Evolutionary conservation across 2,888 invertebrate species (phyloP).

Genomic region (Conistra vaccinii): DNA sequence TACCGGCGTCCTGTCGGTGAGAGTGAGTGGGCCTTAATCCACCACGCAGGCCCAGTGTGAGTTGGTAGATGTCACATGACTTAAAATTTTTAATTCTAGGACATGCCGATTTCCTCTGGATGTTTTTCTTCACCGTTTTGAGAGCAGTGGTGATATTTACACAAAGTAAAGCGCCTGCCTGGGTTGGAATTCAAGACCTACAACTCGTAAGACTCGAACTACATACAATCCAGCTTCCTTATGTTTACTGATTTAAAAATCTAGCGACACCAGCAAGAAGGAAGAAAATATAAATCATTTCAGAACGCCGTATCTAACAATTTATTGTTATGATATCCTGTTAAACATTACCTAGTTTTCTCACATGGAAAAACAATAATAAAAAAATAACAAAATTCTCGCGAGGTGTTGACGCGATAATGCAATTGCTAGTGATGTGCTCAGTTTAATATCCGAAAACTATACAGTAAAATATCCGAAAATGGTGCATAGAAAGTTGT

Average conservation of each 20-base stretch:
- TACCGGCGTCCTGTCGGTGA: too few species aligned
- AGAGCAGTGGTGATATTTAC: too few species aligned
- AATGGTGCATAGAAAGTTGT: slow-evolving; percentile 4
- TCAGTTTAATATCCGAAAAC: slow-evolving; percentile 48
- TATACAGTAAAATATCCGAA: slow-evolving; percentile 34
- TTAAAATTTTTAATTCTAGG: too few species aligned
- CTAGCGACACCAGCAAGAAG: background rate
- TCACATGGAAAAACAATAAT: slow-evolving; percentile 2
- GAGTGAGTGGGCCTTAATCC: too few species aligned
- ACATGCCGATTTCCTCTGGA: too few species aligned
- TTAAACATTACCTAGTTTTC: slow-evolving; percentile 12
- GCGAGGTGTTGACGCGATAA: slow-evolving; percentile 30
- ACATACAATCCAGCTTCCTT: background rate
- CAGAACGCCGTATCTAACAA: slow-evolving; percentile 9
- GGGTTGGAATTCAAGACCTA: too few species aligned
- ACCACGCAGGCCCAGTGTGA: too few species aligned
- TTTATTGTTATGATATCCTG: slow-evolving; percentile 29
- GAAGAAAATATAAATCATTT: slow-evolving; percentile 35
- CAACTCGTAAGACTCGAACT: background rate
- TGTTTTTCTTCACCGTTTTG: too few species aligned
- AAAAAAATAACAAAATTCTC: slow-evolving; percentile 3
- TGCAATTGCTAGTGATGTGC: slow-evolving; percentile 49
- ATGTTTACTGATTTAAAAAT: slow-evolving; percentile 15
- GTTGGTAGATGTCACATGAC: too few species aligned
- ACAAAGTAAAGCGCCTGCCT: too few species aligned